These are phyloP conservation scores for Eledona agricola DNA, from an alignment of 2,888 invertebrate genomes.

Conservation along the genomic window DNA sequence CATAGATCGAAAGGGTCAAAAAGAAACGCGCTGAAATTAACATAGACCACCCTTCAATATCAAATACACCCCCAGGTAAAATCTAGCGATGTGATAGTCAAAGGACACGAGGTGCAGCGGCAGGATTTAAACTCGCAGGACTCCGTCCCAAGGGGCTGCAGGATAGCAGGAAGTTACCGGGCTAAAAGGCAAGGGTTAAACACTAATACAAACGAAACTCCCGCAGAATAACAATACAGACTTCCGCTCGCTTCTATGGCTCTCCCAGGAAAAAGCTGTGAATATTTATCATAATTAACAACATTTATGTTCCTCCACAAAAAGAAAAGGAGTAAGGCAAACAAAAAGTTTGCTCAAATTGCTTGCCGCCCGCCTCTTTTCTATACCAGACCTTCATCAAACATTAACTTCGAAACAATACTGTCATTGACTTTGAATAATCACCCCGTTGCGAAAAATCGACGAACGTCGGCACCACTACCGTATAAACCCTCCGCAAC, in stretches of 20 bases:
- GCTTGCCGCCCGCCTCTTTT: slow-evolving; percentile 50
- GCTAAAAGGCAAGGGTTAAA: slow-evolving; percentile 64
- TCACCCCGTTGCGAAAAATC: slow-evolving; percentile 11
- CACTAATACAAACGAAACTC: slow-evolving; percentile 62
- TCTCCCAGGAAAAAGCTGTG: slow-evolving; percentile 64
- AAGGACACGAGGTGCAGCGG: slow-evolving; percentile 53
- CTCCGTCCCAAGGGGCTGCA: slow-evolving; percentile 59
- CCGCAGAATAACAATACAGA: slow-evolving; percentile 62
- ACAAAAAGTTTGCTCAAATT: slow-evolving; percentile 60
- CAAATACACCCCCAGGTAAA: slow-evolving; percentile 43
- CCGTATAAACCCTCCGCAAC: too few relatives aligned
- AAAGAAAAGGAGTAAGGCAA: slow-evolving; percentile 59
- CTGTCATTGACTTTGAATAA: slow-evolving; percentile 42
- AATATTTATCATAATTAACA: slow-evolving; percentile 65
- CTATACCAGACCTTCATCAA: slow-evolving; percentile 38
- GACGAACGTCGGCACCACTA: not conserved
- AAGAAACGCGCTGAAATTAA: slow-evolving; percentile 48
- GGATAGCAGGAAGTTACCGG: slow-evolving; percentile 62
- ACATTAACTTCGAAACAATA: slow-evolving; percentile 42
- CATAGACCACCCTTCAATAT: slow-evolving; percentile 50
- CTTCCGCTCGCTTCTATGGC: slow-evolving; percentile 61
- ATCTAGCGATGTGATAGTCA: slow-evolving; percentile 47
- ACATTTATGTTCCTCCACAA: slow-evolving; percentile 61
- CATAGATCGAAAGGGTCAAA: slow-evolving; percentile 40
- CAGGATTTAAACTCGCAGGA: slow-evolving; percentile 58